Base-by-base conservation (phyloP, 64 coral and sea anemone genomes). In the Montipora sp. region DNA sequence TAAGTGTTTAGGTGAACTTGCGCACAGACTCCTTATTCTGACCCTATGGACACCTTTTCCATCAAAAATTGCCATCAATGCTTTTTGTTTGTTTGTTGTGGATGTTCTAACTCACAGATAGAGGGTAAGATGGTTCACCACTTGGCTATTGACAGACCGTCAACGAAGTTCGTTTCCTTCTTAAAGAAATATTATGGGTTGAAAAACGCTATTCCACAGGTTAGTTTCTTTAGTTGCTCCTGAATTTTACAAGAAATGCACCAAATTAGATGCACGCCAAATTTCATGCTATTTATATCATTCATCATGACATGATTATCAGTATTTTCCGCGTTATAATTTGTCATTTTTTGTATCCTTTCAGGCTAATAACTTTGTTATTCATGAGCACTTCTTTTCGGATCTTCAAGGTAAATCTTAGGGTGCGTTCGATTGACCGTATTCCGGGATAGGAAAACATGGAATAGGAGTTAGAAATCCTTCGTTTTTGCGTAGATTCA, bases 301-400 rank as follows among this genome's bases (percentile, higher is more conserved):
- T 36, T 36, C 36, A 36, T 36, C 1, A 36, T 36, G 36, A 36
- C 36, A 36, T 36, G 36, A 36, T 36, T 36, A 36, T 36, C 36
- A 36, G 36, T 36, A 36, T 36, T 36, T 36, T 36, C 36, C 0
- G 1, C 36, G 36, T 36, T 36, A 36, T 36, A 36, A 36, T 36
- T 36, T 55, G 10, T 63, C 14, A 14, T 63, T 63, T 63, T 63
- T 63, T 75, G 82, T 43, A 27, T 55, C 8, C 50, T 88, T 53
- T 7, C 66, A 99, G 98, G 94, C 93, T 47, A 99, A 99, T 78
- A 99, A 99, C 81, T 99, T 99, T 94, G 88, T 99, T 23, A 93
- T 99, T 27, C 96, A 91, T 76, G 94, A 93, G 76, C 91, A 92
- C 18, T 99, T 99, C 75, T 99, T 99, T 71, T 90, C 92, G 66